Evolutionary conservation across 2,888 invertebrate species (phyloP).

Genomic region (Eretmocerus hayati): DNA sequence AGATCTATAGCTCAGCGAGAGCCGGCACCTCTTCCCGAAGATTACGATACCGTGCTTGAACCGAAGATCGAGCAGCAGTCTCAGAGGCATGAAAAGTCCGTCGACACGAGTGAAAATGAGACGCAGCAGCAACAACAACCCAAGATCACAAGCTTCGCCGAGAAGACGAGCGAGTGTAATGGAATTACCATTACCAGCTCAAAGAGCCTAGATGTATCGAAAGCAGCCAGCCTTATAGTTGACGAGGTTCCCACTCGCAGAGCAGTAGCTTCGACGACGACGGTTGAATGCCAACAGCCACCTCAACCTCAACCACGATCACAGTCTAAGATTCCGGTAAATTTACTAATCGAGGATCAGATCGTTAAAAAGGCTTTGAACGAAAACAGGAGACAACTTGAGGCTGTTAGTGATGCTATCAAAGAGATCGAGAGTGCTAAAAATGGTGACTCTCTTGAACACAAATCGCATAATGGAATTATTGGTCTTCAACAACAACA

Average conservation of each 20-base stretch:
- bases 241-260: constrained; percentile 22
- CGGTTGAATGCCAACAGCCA: too few species aligned
- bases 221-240: constrained; percentile 19
- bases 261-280: constrained; percentile 20
- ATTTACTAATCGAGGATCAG: constrained; percentile 42
- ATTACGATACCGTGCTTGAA: background rate
- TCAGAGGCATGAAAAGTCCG: background rate
- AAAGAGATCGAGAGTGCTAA: constrained; percentile 37
- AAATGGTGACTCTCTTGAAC: background rate
- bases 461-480: background rate
- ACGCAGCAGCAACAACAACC: background rate
- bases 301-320: constrained; percentile 17
- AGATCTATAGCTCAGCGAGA: background rate
- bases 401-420: constrained; percentile 43
- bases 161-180: constrained; percentile 31
- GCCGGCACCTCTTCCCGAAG: background rate
- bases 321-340: constrained; percentile 41
- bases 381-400: constrained; percentile 42
- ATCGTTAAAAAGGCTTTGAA: constrained; percentile 44
- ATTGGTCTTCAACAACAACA: background rate
- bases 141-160: constrained; percentile 23
- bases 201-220: constrained; percentile 32
- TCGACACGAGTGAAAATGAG: background rate
- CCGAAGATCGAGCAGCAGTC: background rate
- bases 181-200: constrained; percentile 31